Evolutionary conservation across 2,113 vertebrate species (phyloP), one percentile per base, ranked within the genome.

Genomic region (Smithornis capensis): DNA sequence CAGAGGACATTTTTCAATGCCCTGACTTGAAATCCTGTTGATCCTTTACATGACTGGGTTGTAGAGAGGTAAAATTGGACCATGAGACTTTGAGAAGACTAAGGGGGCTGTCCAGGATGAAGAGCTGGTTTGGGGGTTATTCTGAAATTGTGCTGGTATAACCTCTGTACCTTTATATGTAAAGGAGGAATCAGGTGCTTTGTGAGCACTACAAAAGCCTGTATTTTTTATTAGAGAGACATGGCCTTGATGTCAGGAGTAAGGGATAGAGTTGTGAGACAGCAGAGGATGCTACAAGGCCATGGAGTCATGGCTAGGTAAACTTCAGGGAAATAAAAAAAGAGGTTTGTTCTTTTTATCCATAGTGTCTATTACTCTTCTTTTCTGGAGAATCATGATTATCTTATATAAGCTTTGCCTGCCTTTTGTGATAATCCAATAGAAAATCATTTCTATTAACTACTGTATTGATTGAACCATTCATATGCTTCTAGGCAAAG

Each of bases 311-410:
- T 4, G 37, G 27, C 12, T 9, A 16, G 17, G 8, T n/a, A 55
- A 76, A 8, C 3, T 70, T 71, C 17, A 37, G 24, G 25, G 9
- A 19, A 21, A 40, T 35, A 35, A 6, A 49, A 22, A 7, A 27
- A 14, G 3, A 6, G 3, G 3, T 55, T 7, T 53, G 0, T 40
- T 69, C 0, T 56, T 71, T 67, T n/a, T 5, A 33, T 38, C 7
- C 24, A 1, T 9, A 67, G 2, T n/a, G 4, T 16, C 21, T 57
- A 31, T 67, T 56, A 9, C 3, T 53, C 59, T n/a, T 62, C 29
- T 22, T 40, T 79, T 50, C n/a, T 80, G n/a, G 28, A 64, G 44
- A 63, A 49, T 78, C 22, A 35, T 57, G 42, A 4, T 49, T 59
- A 33, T 53, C 21, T 65, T 14, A 50, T 35, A n/a, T 65, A 56